Evolutionary conservation across 2,888 invertebrate genomes (phyloP), one percentile per base, ranked within the genome.

Genomic region (Sminthurides aquaticus): DNA sequence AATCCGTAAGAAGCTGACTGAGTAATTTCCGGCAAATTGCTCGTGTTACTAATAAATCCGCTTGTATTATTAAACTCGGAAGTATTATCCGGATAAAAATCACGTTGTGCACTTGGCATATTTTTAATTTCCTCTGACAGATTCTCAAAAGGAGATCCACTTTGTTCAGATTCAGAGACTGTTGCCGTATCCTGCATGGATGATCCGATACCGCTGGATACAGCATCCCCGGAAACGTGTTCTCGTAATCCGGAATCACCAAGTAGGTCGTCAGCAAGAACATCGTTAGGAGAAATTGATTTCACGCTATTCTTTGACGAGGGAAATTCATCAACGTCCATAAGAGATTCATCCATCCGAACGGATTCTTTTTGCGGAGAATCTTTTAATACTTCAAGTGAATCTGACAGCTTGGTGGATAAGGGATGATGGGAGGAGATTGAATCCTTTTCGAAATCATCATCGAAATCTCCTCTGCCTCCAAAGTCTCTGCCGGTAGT

Each of bases 291-390:
- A 20, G 70, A 70, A 62, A 70, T 71, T 2, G 69, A 69, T 59
- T 69, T 68, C 57, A 68, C 57, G 66, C 68, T 68, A 66, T 71
- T 69, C 59, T 70, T 72, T 48, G 69, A 69, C 25, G 72, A 72
- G 22, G 72, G 68, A 60, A 71, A 64, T 60, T 72, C 72, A 67
- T 73, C 72, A 57, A 73, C 57, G 58, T 73, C 72, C 72, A 73
- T 70, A 49, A 73, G 64, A 52, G 71, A 70, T 28, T 72, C 72
- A 61, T 72, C 72, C 61, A 71, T 63, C 20, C 56, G 67, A 49
- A 70, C 66, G 11, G 43, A 11, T 29, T 73, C 72, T 65, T 67
- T 71, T 26, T 64, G 69, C 18, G 72, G 72, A 61, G 71, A 71
- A 49, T 73, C 72, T 64, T 73, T 73, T 11, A 73, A 54, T 26